Evolutionary conservation across 1,140 invertebrate species (phyloP).

Genomic region (Aethina tumida): DNA sequence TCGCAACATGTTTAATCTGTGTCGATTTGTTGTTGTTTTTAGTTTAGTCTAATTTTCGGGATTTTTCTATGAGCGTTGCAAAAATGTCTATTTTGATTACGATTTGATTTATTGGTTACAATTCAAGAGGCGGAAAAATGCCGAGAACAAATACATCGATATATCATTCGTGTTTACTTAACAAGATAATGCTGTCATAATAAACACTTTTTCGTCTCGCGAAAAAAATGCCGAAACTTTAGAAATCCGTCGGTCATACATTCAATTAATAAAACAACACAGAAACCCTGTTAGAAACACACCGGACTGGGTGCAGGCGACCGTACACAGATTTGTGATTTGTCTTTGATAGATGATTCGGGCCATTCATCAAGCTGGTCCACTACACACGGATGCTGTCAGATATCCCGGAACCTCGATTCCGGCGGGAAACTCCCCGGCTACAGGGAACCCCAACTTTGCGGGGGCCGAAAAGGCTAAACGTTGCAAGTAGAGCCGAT

Average conservation of each 20-base stretch:
- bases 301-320: slow-evolving; percentile 21
- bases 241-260: slow-evolving; percentile 18
- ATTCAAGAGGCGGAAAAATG: no score
- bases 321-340: slow-evolving; percentile 35
- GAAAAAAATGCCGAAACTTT: background rate
- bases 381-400: slow-evolving; percentile 23
- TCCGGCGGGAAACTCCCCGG: slow-evolving; percentile 11
- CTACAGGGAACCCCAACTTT: slow-evolving; percentile 8
- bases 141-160: no score
- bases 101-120: background rate
- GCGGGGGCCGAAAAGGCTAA: slow-evolving; percentile 11
- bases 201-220: no score
- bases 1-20: no score
- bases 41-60: no score
- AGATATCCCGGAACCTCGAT: slow-evolving; percentile 21
- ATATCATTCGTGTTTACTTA: no score
- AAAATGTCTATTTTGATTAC: background rate
- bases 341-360: slow-evolving; percentile 37
- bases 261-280: slow-evolving; percentile 26
- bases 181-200: no score
- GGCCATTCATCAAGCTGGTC: slow-evolving; percentile 34
- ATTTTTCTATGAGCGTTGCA: no score
- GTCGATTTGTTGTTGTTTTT: no score
- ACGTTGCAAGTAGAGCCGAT: slow-evolving; percentile 11
- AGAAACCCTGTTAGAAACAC: slow-evolving; percentile 15